These are phyloP conservation scores for Aplodontia rufa DNA, from an alignment of 2,113 vertebrate species.

Conservation along the genomic window DNA sequence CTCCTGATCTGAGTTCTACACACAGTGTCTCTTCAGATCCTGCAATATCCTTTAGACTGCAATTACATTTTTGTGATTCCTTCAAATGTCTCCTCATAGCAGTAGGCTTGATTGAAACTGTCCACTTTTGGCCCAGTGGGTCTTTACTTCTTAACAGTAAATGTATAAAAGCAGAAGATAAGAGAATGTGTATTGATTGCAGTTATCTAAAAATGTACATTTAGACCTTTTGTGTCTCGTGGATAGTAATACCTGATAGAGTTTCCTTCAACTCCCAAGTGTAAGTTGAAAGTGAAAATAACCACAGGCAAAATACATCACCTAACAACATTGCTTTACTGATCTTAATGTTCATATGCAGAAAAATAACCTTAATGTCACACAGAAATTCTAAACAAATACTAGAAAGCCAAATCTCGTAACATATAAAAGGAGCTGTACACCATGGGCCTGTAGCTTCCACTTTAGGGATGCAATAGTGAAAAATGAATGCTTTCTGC, in stretches of 20 bases:
- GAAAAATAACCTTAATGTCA: not conserved
- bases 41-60: conserved; percentile 37
- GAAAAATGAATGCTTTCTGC: not conserved
- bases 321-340: not conserved
- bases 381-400: not conserved
- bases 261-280: not conserved
- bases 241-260: not conserved
- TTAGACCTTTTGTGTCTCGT: not conserved
- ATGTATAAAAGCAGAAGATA: conserved; percentile 1
- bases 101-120: not conserved
- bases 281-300: not conserved
- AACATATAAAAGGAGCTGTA: not conserved
- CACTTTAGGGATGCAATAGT: not conserved
- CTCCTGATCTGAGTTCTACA: conserved; percentile 23
- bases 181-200: not conserved
- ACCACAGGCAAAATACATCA: not conserved
- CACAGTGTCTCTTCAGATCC: conserved; percentile 31
- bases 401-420: not conserved
- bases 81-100: conserved; percentile 32
- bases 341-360: not conserved
- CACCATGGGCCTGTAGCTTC: not conserved
- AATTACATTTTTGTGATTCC: conserved; percentile 51
- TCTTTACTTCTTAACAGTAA: conserved; percentile 33
- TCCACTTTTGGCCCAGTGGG: not conserved
- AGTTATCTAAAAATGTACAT: not conserved